These are phyloP conservation scores for Zeus faber DNA, from an alignment of 2,113 vertebrate genomes.

Conservation along the genomic window DNA sequence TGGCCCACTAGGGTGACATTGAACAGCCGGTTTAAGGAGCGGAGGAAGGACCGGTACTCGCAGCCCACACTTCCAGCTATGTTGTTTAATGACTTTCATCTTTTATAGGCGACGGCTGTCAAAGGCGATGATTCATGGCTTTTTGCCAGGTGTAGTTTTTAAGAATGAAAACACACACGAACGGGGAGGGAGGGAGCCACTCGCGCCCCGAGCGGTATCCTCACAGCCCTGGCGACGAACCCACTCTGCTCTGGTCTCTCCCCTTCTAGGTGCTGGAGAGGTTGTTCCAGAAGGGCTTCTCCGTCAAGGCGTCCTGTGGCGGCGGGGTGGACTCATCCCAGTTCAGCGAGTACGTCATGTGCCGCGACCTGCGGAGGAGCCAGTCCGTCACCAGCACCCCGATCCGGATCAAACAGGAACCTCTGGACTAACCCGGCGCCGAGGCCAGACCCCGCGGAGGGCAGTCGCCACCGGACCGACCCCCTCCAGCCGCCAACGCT, in stretches of 20 bases:
- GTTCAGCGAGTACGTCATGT: conserved; percentile 91
- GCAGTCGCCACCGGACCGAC: background rate
- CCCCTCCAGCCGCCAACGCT: background rate
- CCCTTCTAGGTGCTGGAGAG: conserved; percentile 85
- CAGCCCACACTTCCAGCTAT: too few relatives aligned
- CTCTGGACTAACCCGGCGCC: conserved; percentile 78
- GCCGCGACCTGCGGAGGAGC: conserved; percentile 77
- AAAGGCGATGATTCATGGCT: too few relatives aligned
- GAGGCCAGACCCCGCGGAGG: background rate
- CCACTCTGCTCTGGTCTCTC: conserved; percentile 1
- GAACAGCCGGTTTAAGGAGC: too few relatives aligned
- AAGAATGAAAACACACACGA: too few relatives aligned
- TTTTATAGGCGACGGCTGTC: too few relatives aligned
- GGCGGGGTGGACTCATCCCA: conserved; percentile 91
- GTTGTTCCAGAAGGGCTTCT: conserved; percentile 88
- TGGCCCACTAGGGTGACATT: too few relatives aligned
- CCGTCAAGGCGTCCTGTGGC: conserved; percentile 82
- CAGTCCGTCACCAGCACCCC: conserved; percentile 74
- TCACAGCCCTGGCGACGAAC: too few relatives aligned
- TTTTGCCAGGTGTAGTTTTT: too few relatives aligned
- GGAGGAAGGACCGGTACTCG: too few relatives aligned
- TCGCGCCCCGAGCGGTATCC: too few relatives aligned
- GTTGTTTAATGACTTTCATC: too few relatives aligned
- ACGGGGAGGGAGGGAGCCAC: too few relatives aligned
- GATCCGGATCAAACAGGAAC: conserved; percentile 91